Evolutionary conservation across 1,140 invertebrate genomes (phyloP), one percentile per base, ranked within the genome.

Genomic region (Polypedilum vanderplanki): DNA sequence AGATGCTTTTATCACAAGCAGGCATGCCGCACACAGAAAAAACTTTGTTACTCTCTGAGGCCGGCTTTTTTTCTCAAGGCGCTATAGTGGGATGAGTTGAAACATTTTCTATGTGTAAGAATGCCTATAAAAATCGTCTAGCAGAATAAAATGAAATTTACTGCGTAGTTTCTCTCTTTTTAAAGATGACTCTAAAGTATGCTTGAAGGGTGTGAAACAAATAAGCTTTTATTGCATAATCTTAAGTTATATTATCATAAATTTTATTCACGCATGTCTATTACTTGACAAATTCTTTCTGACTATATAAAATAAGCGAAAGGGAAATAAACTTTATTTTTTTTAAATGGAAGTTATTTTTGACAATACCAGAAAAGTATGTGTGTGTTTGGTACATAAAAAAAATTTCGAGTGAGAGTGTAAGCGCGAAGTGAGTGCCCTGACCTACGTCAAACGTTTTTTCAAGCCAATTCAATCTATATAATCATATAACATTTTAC

Each of bases 281-380:
- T 33, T 57, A 12, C n/a, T n/a, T n/a, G 12, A 57, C 46, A 57
- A 57, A 57, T n/a, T n/a, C 15, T 57, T n/a, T 12, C 4, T 57
- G 46, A n/a, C 46, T 57, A 57, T 12, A 57, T 57, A 57, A 57
- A 57, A n/a, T n/a, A n/a, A 57, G 12, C 65, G 65, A 70, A 70
- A 67, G 64, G 64, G 64, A 67, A 67, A 67, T n/a, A 67, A 70
- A 70, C 65, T 70, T 70, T 70, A 10, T 70, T 67, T 18, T 65
- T 65, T 20, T 70, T 18, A 70, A 70, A 70, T 70, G 65, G 65
- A 70, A 70, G 65, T 18, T 70, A 70, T 70, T 70, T 70, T 70
- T 70, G 18, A 70, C 8, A 18, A 70, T 70, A 22, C 17, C 10
- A 3, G n/a, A n/a, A 57, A 57, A 33, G 24, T 5, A 33, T 33